Conservation (phyloP, 2,113 vertebrate species). For the Aptenodytes patagonicus region DNA sequence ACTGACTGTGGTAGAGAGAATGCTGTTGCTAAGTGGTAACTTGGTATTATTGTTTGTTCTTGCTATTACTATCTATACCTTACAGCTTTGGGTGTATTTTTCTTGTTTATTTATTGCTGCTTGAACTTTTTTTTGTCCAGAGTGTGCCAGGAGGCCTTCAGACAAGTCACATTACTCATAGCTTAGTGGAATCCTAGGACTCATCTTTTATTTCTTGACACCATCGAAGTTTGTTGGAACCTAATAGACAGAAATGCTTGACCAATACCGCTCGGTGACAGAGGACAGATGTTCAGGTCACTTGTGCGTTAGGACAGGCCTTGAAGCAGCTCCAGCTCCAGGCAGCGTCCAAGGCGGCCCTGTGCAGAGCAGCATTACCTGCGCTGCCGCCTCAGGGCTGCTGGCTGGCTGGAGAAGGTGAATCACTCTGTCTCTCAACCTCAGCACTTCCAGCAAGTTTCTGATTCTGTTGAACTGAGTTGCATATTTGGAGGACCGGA, state of each 20-base stretch:
- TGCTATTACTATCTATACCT: neutral
- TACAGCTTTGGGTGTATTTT: neutral
- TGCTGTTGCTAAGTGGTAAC: neutral
- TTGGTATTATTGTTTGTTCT: neutral
- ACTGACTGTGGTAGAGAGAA: neutral
- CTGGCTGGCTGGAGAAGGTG: neutral
- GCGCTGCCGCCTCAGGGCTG: neutral
- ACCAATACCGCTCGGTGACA: neutral
- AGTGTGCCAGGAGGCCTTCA: slow-evolving; percentile 24
- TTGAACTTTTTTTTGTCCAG: slow-evolving; percentile 5
- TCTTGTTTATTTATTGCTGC: slow-evolving; percentile 20
- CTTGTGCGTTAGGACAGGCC: neutral
- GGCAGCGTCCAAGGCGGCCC: neutral
- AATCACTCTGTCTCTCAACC: neutral
- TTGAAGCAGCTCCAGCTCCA: neutral
- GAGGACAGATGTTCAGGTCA: neutral
- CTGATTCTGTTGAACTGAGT: neutral
- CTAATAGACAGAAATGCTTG: neutral
- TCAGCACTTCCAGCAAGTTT: neutral
- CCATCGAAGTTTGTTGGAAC: neutral
- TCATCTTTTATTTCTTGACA: slow-evolving; percentile 16
- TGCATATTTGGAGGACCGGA: fast-evolving
- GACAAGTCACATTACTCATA: neutral
- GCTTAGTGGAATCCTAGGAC: slow-evolving; percentile 5
- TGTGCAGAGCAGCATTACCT: neutral